phyloP scores from a whole-genome alignment of 2,888 invertebrate genomes.

The Pantelozetes paolii region DNA sequence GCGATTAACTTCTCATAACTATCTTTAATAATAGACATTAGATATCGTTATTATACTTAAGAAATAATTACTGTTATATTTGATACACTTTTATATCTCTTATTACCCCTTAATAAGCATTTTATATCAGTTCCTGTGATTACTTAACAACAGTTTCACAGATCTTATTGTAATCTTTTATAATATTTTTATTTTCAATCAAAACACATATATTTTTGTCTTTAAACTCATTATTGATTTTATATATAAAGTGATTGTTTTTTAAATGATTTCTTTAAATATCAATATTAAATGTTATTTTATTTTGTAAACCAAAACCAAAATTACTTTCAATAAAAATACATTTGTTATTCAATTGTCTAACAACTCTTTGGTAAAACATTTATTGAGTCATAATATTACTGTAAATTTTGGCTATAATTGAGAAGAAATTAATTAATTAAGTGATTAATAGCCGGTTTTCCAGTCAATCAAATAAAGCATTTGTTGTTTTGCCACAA shows the following conservation, averaged over 20 bases:
- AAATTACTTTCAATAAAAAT: too few relatives aligned
- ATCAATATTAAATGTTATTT: too few relatives aligned
- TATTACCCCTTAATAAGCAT: conserved; percentile 6
- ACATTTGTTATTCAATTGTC: too few relatives aligned
- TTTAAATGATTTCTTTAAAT: too few relatives aligned
- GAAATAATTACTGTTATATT: conserved; percentile 3
- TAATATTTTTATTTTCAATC: neutral
- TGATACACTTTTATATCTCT: neutral
- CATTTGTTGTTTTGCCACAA: conserved; percentile 52
- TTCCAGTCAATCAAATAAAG: conserved; percentile 53
- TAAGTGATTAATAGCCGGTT: conserved; percentile 55
- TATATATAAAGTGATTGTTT: too few relatives aligned
- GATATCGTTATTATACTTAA: neutral
- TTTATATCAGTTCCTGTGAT: conserved; percentile 12
- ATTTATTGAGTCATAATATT: too few relatives aligned
- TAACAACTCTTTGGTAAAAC: too few relatives aligned
- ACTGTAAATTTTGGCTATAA: too few relatives aligned
- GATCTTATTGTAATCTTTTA: neutral
- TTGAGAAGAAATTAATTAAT: too few relatives aligned
- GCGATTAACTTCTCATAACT: conserved; percentile 20
- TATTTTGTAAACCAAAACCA: too few relatives aligned
- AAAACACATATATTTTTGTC: too few relatives aligned
- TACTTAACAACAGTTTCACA: conserved; percentile 3
- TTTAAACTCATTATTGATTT: too few relatives aligned
- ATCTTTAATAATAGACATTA: conserved; percentile 12